These are phyloP conservation scores for Ophion slaviceki DNA, from an alignment of 2,888 invertebrate genomes.

Conservation along the genomic window DNA sequence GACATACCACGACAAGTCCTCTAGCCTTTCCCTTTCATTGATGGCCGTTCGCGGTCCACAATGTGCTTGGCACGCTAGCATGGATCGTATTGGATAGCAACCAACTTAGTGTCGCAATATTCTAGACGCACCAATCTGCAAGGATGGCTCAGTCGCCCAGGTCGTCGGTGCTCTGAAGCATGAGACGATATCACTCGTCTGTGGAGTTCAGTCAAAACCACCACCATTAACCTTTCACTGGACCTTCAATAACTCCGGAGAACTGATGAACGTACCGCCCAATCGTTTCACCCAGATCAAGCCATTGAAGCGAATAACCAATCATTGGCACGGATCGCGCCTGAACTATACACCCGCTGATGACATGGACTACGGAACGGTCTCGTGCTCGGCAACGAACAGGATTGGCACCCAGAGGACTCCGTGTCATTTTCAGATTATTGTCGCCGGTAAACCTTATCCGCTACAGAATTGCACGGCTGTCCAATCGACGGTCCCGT, in stretches of 20 bases:
- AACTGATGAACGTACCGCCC: conserved; percentile 90
- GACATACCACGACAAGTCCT: not conserved
- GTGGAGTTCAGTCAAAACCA: conserved; percentile 95
- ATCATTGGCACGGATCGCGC: conserved; percentile 88
- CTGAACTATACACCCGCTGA: conserved; percentile 93
- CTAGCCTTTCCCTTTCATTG: not conserved
- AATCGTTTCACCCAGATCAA: conserved; percentile 85
- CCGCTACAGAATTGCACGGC: conserved; percentile 94
- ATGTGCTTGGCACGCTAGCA: not conserved
- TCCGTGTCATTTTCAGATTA: conserved; percentile 94
- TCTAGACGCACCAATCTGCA: conserved; percentile 79
- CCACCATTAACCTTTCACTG: conserved; percentile 93
- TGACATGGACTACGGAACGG: conserved; percentile 95
- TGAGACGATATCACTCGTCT: conserved; percentile 92
- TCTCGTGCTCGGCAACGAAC: conserved; percentile 94
- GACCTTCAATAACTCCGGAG: conserved; percentile 96
- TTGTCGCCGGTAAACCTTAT: conserved; percentile 94
- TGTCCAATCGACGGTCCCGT: conserved; percentile 81
- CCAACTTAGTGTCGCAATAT: conserved; percentile 45
- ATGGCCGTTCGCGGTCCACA: not conserved
- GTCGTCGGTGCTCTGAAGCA: conserved; percentile 94
- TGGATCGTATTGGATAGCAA: not conserved
- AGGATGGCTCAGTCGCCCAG: conserved; percentile 89
- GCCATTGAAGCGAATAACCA: conserved; percentile 76
- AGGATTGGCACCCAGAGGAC: conserved; percentile 92